A percentile compares a stretch with the other conserved stretches of the same genome.
These are phyloP conservation scores for Pterocles gutturalis DNA, from an alignment of 2,113 vertebrate genomes.

Conservation along the genomic window DNA sequence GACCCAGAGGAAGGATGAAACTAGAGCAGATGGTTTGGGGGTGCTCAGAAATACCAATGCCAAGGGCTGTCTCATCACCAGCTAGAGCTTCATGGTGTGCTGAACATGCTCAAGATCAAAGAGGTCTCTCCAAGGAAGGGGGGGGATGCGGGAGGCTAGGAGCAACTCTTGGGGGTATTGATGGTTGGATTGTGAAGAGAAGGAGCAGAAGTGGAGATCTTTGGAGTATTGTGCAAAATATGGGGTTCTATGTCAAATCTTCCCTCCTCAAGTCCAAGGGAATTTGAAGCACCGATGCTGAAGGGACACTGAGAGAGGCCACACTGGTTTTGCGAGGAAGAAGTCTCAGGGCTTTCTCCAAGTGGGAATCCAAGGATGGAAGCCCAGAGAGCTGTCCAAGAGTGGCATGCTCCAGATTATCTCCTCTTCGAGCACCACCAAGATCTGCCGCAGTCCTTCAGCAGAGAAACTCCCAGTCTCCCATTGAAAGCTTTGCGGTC, in stretches of 20 bases:
- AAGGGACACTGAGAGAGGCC: neutral
- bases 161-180: neutral
- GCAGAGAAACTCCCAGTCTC: neutral
- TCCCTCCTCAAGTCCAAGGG: neutral
- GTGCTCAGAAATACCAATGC: slow-evolving; percentile 20
- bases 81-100: neutral
- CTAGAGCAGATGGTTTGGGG: slow-evolving; percentile 66
- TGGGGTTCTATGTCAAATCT: neutral
- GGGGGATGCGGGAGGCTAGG: neutral
- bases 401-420: rapidly evolving
- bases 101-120: neutral
- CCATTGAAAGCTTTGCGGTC: neutral
- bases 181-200: neutral
- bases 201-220: neutral
- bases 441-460: neutral
- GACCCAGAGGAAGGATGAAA: slow-evolving; percentile 25
- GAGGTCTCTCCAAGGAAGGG: neutral
- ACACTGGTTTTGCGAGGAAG: neutral
- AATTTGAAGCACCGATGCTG: neutral
- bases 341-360: neutral
- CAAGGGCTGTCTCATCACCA: slow-evolving; percentile 60
- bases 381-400: neutral
- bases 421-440: neutral
- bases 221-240: rapidly evolving
- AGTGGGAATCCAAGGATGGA: neutral